Base-by-base conservation (phyloP, 1,140 invertebrate genomes). In the Melipona quadrifasciata region DNA sequence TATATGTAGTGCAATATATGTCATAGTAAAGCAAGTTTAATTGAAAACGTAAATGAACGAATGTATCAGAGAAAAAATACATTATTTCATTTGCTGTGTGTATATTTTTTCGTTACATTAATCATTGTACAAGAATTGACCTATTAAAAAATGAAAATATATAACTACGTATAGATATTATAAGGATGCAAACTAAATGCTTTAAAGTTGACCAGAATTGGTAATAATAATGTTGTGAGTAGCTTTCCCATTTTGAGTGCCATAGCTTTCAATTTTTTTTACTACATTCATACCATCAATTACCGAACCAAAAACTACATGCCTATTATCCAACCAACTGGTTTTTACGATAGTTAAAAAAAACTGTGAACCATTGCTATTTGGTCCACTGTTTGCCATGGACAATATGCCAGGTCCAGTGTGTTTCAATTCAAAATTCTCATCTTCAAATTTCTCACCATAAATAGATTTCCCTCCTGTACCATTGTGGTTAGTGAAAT, bases 341-440 rank as follows among this genome's bases (percentile, higher is more conserved):
- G 99, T 99, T 94, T 99, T 99, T 47, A 97, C 97, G 80, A 98
- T 99, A 92, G 98, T 99, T 90, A 99, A 96, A 95, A 99, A 99
- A 96, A 99, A 99, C 94, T 99, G 99, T 75, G 98, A 99, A 75
- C 98, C 98, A 93, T 99, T 99, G 90, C 99, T 99, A 95, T 99
- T 97, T 70, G 98, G 97, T 17, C 99, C 99, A 92, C 98, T 98
- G 93, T 99, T 99, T 55, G 98, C 98, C 98, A 99, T 99, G 6
- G 98, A 99, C 86, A 99, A 94, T 77, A 98, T 96, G 86, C 98
- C 98, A 84, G 98, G 96, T 78, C 97, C 98, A 84, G 98, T 98
- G 96, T 99, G 99, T 95, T 98, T 98, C 94, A 99, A 95, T 65
- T 95, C 95, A 95, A 99, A 99, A 96, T 99, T 99, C 95, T 99